Base-by-base conservation (phyloP, 64 coral and sea anemone species). In the Pocillopora verrucosa region DNA sequence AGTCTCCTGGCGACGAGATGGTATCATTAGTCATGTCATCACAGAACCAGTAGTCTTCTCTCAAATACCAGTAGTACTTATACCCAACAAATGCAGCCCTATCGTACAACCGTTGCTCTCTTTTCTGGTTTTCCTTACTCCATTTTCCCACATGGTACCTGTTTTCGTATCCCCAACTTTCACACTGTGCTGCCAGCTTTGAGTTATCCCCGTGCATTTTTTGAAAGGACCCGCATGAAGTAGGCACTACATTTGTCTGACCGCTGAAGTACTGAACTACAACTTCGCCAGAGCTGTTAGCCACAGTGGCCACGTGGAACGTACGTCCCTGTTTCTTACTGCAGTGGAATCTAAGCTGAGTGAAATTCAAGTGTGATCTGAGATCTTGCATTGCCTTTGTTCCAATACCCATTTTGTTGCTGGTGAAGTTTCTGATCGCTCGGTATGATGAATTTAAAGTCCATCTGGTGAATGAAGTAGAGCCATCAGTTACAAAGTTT, bases 311-410 rank as follows among this genome's bases (percentile, higher is more conserved):
- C 22, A 83, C 57, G 25, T 90, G 88, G 13, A 90, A 68, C 5
- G 78, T 90, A 20, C 78, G 68, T 24, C 56, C 78, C 11, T 20
- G 22, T 58, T 20, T 10, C 36, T 81, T 80, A 35, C 67, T 35
- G 34, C 88, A 90, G 67, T 90, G 78, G 30, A 83, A 90, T 74
- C 88, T 34, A 11, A 90, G 30, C 25, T 90, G 88, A 59, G 64
- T 74, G 59, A 90, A 90, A 56, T 63, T 16, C 64, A 75, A 73
- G 78, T 60, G 51, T 57, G 30, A 69, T 34, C 16, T 65, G 26
- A 90, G 77, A 19, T 90, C 64, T 5, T 20, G 14, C 45, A 90
- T 45, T 22, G 63, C 77, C 30, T 13, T 62, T 10, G 62, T 74
- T 17, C 65, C 17, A 11, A 90, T 41, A 15, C 74, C n/a, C 34